A percentile compares a stretch with the other conserved stretches of the same genome.
Evolutionary conservation across 2,113 vertebrate species (phyloP).

Genomic region (Lampris megalopsis): DNA sequence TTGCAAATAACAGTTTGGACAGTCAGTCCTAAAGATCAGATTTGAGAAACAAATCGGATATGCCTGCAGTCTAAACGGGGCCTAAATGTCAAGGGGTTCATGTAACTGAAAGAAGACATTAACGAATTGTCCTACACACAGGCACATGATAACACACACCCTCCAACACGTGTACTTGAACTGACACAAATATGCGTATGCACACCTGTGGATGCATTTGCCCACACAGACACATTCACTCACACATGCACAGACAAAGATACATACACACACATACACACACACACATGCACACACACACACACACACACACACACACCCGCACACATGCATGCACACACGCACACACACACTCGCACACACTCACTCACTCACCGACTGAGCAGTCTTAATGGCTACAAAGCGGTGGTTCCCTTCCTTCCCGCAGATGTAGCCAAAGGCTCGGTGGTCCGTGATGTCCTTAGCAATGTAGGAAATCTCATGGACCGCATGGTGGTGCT

Average conservation of each 20-base stretch:
- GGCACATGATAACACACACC: neutral
- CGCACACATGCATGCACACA: neutral
- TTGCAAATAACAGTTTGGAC: too few species aligned
- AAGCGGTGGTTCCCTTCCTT: constrained; percentile 99
- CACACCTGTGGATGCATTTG: neutral
- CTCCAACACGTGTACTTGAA: constrained; percentile 1
- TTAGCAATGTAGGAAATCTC: constrained; percentile 99
- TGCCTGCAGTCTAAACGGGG: too few species aligned
- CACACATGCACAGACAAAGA: constrained; percentile 19
- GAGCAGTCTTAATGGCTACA: constrained; percentile 97
- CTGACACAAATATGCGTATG: neutral
- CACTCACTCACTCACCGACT: constrained; percentile 89
- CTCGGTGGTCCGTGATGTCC: constrained; percentile 98
- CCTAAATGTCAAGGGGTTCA: constrained; percentile 66
- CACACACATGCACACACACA: constrained; percentile 12
- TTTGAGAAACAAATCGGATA: too few species aligned
- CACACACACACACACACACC: constrained; percentile 1
- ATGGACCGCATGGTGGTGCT: constrained; percentile 97
- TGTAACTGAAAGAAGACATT: constrained; percentile 15
- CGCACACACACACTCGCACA: neutral
- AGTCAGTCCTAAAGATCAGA: too few species aligned
- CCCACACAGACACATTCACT: constrained; percentile 35
- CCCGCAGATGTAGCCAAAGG: constrained; percentile 97
- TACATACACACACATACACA: neutral
- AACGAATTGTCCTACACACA: constrained; percentile 51